These are phyloP conservation scores for Nemapogon koenigi DNA, from an alignment of 2,888 invertebrate species.

Conservation along the genomic window DNA sequence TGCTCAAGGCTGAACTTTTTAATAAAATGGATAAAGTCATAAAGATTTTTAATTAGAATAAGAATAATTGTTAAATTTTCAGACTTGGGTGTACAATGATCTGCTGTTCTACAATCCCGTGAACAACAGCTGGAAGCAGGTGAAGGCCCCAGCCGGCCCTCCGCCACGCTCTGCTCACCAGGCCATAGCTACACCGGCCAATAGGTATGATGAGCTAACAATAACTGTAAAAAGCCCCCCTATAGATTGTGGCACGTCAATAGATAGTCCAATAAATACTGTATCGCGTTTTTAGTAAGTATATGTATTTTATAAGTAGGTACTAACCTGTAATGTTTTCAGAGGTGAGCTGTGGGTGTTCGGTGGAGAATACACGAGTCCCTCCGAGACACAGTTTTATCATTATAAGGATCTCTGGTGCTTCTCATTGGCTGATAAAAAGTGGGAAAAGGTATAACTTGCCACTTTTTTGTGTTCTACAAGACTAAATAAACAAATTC, in stretches of 20 bases:
- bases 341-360: conserved; percentile 73
- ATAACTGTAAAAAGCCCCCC: background rate
- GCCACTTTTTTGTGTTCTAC: background rate
- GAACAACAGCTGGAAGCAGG: conserved; percentile 79
- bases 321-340: too few species aligned
- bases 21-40: too few species aligned
- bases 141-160: conserved; percentile 85
- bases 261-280: too few species aligned
- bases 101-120: conserved; percentile 81
- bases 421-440: conserved; percentile 74
- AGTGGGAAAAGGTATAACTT: conserved; percentile 80
- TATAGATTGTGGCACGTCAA: too few species aligned
- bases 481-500: too few species aligned
- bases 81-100: conserved; percentile 89
- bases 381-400: conserved; percentile 89
- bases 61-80: conserved; percentile 26
- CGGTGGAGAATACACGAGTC: conserved; percentile 93
- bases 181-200: conserved; percentile 75
- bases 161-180: conserved; percentile 92
- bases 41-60: too few species aligned
- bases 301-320: too few species aligned
- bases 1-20: too few species aligned
- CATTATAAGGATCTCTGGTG: conserved; percentile 94
- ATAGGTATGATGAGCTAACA: conserved; percentile 42
- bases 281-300: too few species aligned